Evolutionary conservation across 1,140 invertebrate genomes (phyloP).

Genomic region (Hylaeus anthracinus): DNA sequence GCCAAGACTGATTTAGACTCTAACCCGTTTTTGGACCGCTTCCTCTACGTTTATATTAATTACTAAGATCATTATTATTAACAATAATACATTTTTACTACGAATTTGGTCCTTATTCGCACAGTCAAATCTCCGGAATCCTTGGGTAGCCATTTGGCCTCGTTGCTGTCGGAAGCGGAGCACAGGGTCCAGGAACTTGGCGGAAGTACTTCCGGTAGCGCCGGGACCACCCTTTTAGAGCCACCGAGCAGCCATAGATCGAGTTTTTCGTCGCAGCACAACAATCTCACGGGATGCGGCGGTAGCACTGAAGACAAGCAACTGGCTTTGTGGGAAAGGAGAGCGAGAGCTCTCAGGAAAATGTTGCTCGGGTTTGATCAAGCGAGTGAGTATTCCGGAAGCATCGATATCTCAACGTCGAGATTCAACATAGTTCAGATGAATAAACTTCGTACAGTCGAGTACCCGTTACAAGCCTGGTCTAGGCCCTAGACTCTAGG

Average conservation of each 20-base stretch:
- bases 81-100: no score
- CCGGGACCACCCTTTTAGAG: constrained; percentile 74
- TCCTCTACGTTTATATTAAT: no score
- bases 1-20: no score
- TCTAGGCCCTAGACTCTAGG: no score
- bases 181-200: constrained; percentile 87
- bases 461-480: no score
- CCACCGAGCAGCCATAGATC: constrained; percentile 78
- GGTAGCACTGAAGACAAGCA: constrained; percentile 91
- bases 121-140: constrained; percentile 87
- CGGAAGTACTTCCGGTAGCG: constrained; percentile 75
- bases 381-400: constrained; percentile 81
- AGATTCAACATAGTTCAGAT: background rate
- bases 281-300: constrained; percentile 84
- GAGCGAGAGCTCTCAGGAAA: constrained; percentile 89
- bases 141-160: constrained; percentile 87
- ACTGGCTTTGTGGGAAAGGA: constrained; percentile 92
- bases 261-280: constrained; percentile 80
- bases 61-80: no score
- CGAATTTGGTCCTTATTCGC: no score
- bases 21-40: no score
- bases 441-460: constrained; percentile 59
- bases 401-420: background rate
- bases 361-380: constrained; percentile 87
- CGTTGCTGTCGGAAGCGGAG: constrained; percentile 90